phyloP scores from a whole-genome alignment of 2,888 invertebrate genomes.

The Pterobdella sp. region DNA sequence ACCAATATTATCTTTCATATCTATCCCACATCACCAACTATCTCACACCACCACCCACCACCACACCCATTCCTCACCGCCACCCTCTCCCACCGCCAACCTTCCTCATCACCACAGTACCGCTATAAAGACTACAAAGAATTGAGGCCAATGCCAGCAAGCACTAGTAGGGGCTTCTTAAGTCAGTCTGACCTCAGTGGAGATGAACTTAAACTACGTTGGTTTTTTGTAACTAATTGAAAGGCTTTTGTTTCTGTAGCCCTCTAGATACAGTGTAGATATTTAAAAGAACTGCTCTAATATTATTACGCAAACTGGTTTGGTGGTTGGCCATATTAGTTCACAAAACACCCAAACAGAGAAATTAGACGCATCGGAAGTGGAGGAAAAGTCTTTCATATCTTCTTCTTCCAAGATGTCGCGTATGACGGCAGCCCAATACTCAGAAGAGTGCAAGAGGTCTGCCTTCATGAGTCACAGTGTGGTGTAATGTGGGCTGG shows the following conservation, averaged over 20 bases:
- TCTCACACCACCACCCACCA: neutral
- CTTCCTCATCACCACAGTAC: neutral
- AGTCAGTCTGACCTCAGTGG: neutral
- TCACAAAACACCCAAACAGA: too few species aligned
- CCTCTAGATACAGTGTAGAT: too few species aligned
- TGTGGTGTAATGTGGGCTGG: conserved; percentile 17
- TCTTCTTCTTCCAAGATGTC: conserved; percentile 15
- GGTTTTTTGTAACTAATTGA: too few species aligned
- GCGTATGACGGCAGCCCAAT: conserved; percentile 29
- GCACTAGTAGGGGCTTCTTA: too few species aligned
- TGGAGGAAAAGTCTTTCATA: neutral
- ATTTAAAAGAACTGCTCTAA: too few species aligned
- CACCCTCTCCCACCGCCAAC: neutral
- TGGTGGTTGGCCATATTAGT: too few species aligned
- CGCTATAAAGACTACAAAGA: neutral
- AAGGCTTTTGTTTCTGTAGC: too few species aligned
- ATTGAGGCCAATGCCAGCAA: too few species aligned
- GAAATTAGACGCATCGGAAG: too few species aligned
- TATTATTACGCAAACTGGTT: too few species aligned
- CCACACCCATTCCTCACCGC: neutral
- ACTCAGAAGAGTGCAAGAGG: conserved; percentile 22
- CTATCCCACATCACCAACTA: conserved; percentile 9
- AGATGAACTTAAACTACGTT: neutral
- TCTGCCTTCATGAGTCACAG: conserved; percentile 17
- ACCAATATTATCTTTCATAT: neutral